phyloP scores from a whole-genome alignment of 1,140 invertebrate genomes.

The Drosophila nasuta region DNA sequence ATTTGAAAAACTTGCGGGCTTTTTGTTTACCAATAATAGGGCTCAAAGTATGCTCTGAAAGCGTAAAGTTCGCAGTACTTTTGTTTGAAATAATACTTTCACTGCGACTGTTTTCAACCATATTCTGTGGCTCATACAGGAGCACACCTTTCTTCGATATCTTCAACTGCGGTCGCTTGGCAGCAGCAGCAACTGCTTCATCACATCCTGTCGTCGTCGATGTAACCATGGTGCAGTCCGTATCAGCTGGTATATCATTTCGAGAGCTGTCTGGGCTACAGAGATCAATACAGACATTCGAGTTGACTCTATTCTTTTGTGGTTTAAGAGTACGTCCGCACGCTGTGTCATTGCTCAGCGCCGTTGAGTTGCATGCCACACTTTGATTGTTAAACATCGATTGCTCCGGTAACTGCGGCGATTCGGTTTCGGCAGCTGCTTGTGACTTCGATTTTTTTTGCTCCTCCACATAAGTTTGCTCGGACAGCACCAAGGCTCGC shows the following conservation, averaged over 20 bases:
- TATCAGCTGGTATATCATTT: constrained; percentile 25
- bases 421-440: not conserved
- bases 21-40: constrained; percentile 60
- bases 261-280: not conserved
- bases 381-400: constrained; percentile 56
- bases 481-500: constrained; percentile 41
- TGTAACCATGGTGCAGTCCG: constrained; percentile 70
- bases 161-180: constrained; percentile 20
- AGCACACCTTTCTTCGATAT: constrained; percentile 61
- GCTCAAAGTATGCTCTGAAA: constrained; percentile 60
- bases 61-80: constrained; percentile 33
- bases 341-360: constrained; percentile 47
- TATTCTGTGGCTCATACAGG: constrained; percentile 46
- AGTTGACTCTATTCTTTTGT: not conserved
- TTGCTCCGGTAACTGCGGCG: constrained; percentile 19
- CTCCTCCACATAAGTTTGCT: constrained; percentile 35
- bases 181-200: not conserved
- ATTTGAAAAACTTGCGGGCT: constrained; percentile 67
- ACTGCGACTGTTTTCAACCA: not conserved
- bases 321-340: constrained; percentile 12
- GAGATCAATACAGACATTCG: not conserved
- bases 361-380: constrained; percentile 70
- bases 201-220: constrained; percentile 67
- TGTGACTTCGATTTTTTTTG: constrained; percentile 3
- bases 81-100: constrained; percentile 14